Evolutionary conservation across 2,113 vertebrate species (phyloP).

Genomic region (Urocolius indicus): DNA sequence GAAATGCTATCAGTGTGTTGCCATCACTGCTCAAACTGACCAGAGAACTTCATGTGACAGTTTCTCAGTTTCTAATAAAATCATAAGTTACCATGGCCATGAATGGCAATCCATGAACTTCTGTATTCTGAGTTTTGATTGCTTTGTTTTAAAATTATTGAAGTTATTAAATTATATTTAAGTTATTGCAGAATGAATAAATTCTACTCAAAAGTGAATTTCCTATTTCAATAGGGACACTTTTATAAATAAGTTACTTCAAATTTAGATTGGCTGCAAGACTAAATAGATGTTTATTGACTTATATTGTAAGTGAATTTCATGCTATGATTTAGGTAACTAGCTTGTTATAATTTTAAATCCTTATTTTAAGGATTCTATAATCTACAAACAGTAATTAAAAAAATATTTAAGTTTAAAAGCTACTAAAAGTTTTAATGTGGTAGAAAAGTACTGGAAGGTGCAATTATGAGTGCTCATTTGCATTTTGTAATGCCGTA

Average conservation of each 20-base stretch:
- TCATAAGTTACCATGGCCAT: background rate
- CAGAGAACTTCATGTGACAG: background rate
- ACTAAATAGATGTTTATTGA: background rate
- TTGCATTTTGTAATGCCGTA: background rate
- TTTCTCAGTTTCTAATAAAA: background rate
- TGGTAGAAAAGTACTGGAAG: background rate
- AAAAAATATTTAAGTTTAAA: background rate
- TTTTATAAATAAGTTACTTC: background rate
- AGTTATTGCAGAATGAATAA: background rate
- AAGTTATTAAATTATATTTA: background rate
- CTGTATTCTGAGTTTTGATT: background rate
- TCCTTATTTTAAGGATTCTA: background rate
- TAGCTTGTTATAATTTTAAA: background rate
- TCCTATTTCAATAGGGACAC: background rate
- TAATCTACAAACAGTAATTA: background rate
- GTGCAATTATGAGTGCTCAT: background rate
- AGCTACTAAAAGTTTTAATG: background rate
- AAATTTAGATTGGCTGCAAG: background rate
- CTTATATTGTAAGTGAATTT: background rate
- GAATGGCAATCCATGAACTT: background rate
- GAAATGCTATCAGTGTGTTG: background rate
- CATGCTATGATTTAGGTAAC: background rate
- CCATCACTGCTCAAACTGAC: background rate
- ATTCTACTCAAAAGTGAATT: background rate
- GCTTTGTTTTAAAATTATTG: background rate